These are phyloP conservation scores for Megaleporinus macrocephalus DNA, from an alignment of 2,113 vertebrate genomes.

Conservation along the genomic window DNA sequence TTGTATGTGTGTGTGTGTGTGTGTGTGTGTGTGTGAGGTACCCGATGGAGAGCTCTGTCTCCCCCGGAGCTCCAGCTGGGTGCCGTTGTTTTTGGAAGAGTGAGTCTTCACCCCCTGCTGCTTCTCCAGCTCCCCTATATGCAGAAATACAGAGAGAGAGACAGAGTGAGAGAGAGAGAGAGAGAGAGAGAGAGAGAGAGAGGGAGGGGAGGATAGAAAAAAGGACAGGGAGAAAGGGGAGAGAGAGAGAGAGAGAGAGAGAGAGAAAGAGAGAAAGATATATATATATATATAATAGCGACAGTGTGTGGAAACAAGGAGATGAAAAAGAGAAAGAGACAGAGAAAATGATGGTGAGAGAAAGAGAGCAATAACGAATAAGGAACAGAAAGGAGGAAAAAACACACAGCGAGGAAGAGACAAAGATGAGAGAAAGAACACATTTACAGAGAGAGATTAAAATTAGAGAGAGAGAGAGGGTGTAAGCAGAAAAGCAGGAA, in stretches of 20 bases:
- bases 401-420: too few relatives aligned
- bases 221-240: too few relatives aligned
- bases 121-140: conserved; percentile 94
- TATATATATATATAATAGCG: too few relatives aligned
- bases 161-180: conserved; percentile 3
- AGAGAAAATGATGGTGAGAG: background rate
- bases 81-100: conserved; percentile 84
- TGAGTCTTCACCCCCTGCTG: conserved; percentile 89
- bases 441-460: too few relatives aligned
- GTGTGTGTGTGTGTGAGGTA: conserved; percentile 55
- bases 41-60: conserved; percentile 90
- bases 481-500: too few relatives aligned
- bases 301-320: background rate
- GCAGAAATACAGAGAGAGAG: conserved; percentile 29
- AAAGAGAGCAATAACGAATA: too few relatives aligned
- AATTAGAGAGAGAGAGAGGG: too few relatives aligned
- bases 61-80: conserved; percentile 85
- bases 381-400: too few relatives aligned
- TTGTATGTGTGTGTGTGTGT: background rate
- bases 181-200: background rate
- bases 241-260: background rate
- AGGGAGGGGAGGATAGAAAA: too few relatives aligned
- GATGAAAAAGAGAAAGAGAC: background rate
- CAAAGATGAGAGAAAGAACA: too few relatives aligned
- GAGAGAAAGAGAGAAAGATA: background rate